A percentile compares a stretch with the other conserved stretches of the same genome.
These are phyloP conservation scores for Myoxocephalus aenaeus DNA, from an alignment of 2,797 vertebrate species.

Conservation along the genomic window DNA sequence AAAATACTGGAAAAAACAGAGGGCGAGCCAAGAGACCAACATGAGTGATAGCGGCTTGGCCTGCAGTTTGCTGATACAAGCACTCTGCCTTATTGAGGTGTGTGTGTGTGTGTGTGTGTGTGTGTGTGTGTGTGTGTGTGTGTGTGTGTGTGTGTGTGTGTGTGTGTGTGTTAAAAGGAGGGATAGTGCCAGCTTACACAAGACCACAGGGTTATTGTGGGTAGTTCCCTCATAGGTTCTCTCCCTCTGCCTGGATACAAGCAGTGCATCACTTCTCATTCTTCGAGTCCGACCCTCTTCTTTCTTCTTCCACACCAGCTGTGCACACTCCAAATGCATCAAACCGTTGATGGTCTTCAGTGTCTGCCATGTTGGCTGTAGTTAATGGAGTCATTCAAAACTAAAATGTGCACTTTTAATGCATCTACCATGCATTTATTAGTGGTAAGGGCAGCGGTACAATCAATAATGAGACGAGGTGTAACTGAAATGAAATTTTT, in stretches of 20 bases:
- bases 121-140: conserved; percentile 19
- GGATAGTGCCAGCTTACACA: conserved; percentile 35
- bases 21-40: conserved; percentile 38
- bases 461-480: neutral
- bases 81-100: conserved; percentile 60
- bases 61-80: conserved; percentile 68
- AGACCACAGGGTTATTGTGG: conserved; percentile 70
- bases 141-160: conserved; percentile 27
- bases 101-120: conserved; percentile 21
- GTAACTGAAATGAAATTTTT: neutral
- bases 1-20: conserved; percentile 27
- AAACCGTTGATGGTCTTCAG: neutral
- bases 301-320: neutral
- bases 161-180: conserved; percentile 9
- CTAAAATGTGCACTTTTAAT: neutral
- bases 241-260: conserved; percentile 68
- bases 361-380: neutral
- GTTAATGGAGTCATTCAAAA: conserved; percentile 1
- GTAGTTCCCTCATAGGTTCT: conserved; percentile 55
- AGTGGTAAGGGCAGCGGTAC: neutral
- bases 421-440: neutral
- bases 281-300: neutral
- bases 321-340: neutral
- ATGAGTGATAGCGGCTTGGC: conserved; percentile 56
- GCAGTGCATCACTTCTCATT: conserved; percentile 15